phyloP scores from a whole-genome alignment of 2,888 invertebrate species.

The Junonia oenone region DNA sequence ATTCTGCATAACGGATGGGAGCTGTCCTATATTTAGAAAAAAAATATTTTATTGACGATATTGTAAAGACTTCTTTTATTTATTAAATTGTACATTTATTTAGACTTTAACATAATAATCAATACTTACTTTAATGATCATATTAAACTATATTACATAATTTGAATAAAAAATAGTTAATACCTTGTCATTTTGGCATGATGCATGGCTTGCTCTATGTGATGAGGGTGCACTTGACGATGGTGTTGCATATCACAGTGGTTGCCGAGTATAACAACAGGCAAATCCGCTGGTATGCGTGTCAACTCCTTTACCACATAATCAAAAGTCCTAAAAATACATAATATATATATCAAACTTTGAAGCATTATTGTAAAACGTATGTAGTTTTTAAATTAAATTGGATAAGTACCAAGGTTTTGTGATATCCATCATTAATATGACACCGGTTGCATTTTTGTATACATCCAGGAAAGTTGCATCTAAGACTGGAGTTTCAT shows the following conservation, averaged over 20 bases:
- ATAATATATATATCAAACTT: background rate
- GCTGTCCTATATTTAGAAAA: slow-evolving; percentile 77
- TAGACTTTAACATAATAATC: background rate
- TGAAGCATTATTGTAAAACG: too few species aligned
- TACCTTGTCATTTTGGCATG: slow-evolving; percentile 65
- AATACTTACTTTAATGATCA: too few species aligned
- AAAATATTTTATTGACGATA: too few species aligned
- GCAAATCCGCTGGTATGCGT: slow-evolving; percentile 88
- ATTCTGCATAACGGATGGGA: slow-evolving; percentile 91
- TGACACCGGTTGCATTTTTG: slow-evolving; percentile 96
- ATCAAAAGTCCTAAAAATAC: slow-evolving; percentile 87
- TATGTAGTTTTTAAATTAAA: background rate
- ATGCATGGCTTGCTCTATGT: slow-evolving; percentile 67
- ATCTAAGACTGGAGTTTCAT: slow-evolving; percentile 89
- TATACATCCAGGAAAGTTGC: slow-evolving; percentile 98
- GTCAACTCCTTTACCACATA: slow-evolving; percentile 94
- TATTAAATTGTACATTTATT: too few species aligned
- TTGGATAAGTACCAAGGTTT: slow-evolving; percentile 87
- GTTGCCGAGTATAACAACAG: slow-evolving; percentile 94
- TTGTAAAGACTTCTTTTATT: too few species aligned
- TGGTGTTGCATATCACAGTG: slow-evolving; percentile 99
- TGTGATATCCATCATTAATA: slow-evolving; percentile 95
- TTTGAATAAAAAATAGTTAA: too few species aligned
- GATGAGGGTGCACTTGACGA: slow-evolving; percentile 84
- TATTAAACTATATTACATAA: too few species aligned